These are phyloP conservation scores for Listronotus oregonensis DNA, from an alignment of 1,140 invertebrate genomes.

Conservation along the genomic window DNA sequence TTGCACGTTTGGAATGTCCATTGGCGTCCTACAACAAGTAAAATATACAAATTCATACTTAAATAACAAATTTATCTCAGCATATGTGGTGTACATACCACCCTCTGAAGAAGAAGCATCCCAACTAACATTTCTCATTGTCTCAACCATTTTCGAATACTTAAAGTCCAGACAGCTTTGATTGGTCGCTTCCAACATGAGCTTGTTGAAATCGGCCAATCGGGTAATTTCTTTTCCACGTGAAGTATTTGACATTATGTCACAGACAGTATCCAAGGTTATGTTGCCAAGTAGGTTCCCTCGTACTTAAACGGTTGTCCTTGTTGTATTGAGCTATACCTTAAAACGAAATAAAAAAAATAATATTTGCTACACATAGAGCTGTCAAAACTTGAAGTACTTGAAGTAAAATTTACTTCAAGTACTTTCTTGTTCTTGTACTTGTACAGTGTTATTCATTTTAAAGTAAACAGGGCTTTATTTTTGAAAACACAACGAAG, in stretches of 20 bases:
- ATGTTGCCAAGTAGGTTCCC: slow-evolving; percentile 67
- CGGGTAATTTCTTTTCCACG: slow-evolving; percentile 68
- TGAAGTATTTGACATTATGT: slow-evolving; percentile 70
- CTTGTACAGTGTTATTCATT: too few relatives aligned
- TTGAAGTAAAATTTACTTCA: too few relatives aligned
- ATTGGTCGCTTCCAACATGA: slow-evolving; percentile 70
- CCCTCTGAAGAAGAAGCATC: slow-evolving; percentile 64
- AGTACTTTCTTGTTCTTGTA: too few relatives aligned
- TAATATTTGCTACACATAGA: too few relatives aligned
- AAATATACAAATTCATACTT: not conserved
- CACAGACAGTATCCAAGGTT: slow-evolving; percentile 79
- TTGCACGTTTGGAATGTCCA: slow-evolving; percentile 97
- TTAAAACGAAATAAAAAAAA: not conserved
- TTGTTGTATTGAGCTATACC: slow-evolving; percentile 94
- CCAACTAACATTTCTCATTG: slow-evolving; percentile 75
- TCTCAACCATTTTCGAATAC: slow-evolving; percentile 78
- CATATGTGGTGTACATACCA: slow-evolving; percentile 62
- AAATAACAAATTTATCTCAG: too few relatives aligned
- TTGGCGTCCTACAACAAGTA: slow-evolving; percentile 66
- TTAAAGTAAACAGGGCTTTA: too few relatives aligned
- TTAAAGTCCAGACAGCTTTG: slow-evolving; percentile 83
- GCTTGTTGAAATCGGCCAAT: slow-evolving; percentile 73
- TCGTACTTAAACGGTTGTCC: slow-evolving; percentile 77
- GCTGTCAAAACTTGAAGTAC: too few relatives aligned
- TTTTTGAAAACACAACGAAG: too few relatives aligned